These are phyloP conservation scores for Schizopygopsis pylzovi DNA, from an alignment of 2,797 vertebrate genomes.

Conservation along the genomic window DNA sequence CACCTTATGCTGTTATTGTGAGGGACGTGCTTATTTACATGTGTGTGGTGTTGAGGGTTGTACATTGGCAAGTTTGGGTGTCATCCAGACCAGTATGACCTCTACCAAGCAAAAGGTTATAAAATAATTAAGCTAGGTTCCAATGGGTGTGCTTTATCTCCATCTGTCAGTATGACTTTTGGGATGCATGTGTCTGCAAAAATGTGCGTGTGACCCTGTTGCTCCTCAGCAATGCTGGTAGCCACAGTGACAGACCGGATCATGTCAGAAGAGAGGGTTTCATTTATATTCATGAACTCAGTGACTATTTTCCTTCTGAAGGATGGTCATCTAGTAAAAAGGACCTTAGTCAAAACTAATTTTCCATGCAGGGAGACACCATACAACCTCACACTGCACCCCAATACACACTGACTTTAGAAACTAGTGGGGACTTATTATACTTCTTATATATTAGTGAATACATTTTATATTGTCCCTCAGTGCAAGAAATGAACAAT, in stretches of 20 bases:
- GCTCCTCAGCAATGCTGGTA: slow-evolving; percentile 17
- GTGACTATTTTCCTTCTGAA: slow-evolving; percentile 67
- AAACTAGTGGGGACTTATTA: not conserved
- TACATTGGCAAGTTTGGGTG: not conserved
- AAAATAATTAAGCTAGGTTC: not conserved
- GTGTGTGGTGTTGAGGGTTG: not conserved
- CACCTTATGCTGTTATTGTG: slow-evolving; percentile 30
- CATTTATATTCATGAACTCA: slow-evolving; percentile 73
- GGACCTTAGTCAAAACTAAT: slow-evolving; percentile 43
- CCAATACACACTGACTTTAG: not conserved
- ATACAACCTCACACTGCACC: not conserved
- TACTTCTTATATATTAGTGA: no score
- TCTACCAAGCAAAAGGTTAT: not conserved
- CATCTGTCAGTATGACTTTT: slow-evolving; percentile 34
- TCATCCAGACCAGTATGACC: not conserved
- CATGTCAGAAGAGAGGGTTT: slow-evolving; percentile 70
- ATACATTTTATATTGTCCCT: no score
- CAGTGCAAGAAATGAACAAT: no score
- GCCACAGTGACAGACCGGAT: slow-evolving; percentile 63
- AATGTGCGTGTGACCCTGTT: slow-evolving; percentile 55
- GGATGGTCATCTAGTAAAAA: slow-evolving; percentile 58
- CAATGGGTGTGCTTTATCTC: slow-evolving; percentile 23
- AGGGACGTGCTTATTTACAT: slow-evolving; percentile 7
- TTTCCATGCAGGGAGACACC: slow-evolving; percentile 32
- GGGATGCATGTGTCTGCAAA: slow-evolving; percentile 20